These are phyloP conservation scores for Cossypha dichroa DNA, from an alignment of 2,797 vertebrate species.

Conservation along the genomic window DNA sequence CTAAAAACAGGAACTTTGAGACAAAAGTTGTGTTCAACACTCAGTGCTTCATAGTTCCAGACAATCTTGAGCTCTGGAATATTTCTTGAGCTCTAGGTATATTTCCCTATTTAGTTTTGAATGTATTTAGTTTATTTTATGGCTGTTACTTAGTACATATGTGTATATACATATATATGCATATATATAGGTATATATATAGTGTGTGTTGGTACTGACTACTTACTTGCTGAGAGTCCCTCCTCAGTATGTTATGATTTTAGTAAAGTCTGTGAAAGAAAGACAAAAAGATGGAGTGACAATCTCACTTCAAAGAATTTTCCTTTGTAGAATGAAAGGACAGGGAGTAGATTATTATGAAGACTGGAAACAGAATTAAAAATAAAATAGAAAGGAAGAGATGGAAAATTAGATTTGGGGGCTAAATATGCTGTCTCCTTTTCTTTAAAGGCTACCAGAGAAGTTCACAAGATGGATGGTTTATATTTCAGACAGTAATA, in stretches of 20 bases:
- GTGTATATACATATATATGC: rapidly evolving
- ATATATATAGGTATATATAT: too few species aligned
- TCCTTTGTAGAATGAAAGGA: neutral
- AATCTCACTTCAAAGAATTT: neutral
- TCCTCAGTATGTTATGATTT: neutral
- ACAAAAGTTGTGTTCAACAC: neutral
- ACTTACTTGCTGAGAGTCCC: neutral
- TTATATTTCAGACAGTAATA: neutral
- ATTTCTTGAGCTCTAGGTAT: too few species aligned
- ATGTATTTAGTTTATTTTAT: neutral
- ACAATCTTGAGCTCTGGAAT: neutral
- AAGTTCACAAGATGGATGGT: neutral
- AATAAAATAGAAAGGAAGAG: neutral
- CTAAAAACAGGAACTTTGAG: neutral
- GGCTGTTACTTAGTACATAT: neutral
- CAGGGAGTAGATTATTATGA: neutral
- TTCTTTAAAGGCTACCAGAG: neutral
- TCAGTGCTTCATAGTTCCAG: neutral
- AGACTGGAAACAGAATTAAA: neutral
- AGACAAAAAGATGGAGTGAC: neutral
- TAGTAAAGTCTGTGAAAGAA: neutral
- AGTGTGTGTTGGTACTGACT: neutral
- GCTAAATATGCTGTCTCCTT: neutral
- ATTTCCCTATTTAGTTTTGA: neutral
- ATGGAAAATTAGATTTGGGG: neutral